Evolutionary conservation across 1,140 invertebrate genomes (phyloP).

Genomic region (Polyergus mexicanus): DNA sequence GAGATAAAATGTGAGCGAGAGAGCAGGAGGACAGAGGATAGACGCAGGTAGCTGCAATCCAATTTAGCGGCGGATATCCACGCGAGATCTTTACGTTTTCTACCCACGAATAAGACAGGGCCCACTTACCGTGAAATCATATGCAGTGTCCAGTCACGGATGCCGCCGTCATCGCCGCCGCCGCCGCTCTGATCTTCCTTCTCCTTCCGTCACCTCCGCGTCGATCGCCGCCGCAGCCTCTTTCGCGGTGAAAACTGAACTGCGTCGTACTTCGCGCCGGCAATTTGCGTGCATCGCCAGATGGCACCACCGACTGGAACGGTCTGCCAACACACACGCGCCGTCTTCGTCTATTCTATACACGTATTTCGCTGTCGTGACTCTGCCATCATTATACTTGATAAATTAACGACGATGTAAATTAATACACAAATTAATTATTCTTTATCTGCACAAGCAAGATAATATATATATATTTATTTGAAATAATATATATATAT

Average conservation of each 20-base stretch:
- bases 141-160: conserved; percentile 87
- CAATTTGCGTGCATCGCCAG: conserved; percentile 70
- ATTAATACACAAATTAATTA: not conserved
- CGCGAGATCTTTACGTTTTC: conserved; percentile 87
- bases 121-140: conserved; percentile 85
- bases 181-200: not conserved
- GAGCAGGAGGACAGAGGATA: conserved; percentile 63
- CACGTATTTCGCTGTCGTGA: not conserved
- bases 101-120: conserved; percentile 86
- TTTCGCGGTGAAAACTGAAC: conserved; percentile 78
- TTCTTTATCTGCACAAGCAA: not conserved
- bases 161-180: conserved; percentile 82
- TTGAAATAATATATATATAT: not conserved
- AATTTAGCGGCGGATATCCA: conserved; percentile 87
- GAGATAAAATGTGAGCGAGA: conserved; percentile 57
- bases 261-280: conserved; percentile 63
- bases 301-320: conserved; percentile 80
- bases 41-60: conserved; percentile 84
- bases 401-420: not conserved
- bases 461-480: not conserved
- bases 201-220: conserved; percentile 53
- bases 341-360: no score
- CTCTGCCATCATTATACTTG: not conserved
- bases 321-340: not conserved
- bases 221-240: conserved; percentile 67